Evolutionary conservation across 2,888 invertebrate species (phyloP), one percentile per base, ranked within the genome.

Genomic region (Oscheius sp.): DNA sequence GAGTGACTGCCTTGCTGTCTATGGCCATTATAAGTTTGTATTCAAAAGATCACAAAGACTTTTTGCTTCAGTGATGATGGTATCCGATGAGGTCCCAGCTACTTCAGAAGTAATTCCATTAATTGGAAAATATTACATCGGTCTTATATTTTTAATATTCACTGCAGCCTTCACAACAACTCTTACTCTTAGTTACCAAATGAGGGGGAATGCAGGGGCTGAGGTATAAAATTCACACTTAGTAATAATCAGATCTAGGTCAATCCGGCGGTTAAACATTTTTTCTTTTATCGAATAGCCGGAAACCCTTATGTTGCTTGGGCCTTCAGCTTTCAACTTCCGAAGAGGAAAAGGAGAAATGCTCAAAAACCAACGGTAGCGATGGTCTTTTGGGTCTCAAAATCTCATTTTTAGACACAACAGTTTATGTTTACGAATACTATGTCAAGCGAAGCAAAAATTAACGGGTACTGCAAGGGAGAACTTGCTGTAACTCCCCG

Each of bases 81-180:
- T 80, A 0, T 78, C 80, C 8, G 83, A 84, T 48, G 81, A 84
- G 42, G 81, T 84, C 23, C 83, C 83, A 0, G 84, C 84, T 1
- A 85, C 84, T 0, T 80, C 81, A 5, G 84, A 85, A 74, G 82
- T 83, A 52, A 82, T 85, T 27, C 85, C 85, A 1, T 57, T 85
- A 5, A 84, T 85, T 31, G 85, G 82, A 46, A 82, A 83, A 66
- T 84, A 82, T 71, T 84, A 84, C 70, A 82, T 84, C 61, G 84
- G 84, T 2, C 72, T 84, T 31, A 83, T 84, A 50, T 83, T 84
- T 61, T 73, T 84, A 37, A 82, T 84, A 17, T 84, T 84, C 69
- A 73, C 76, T 57, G 83, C 84, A 3, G 83, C 84, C 12, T 83
- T 82, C 71, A 82, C 82, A 0, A 84, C 84, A 12, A 84, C 84